phyloP scores from a whole-genome alignment of 2,888 invertebrate genomes.

The Dryomyza anilis region DNA sequence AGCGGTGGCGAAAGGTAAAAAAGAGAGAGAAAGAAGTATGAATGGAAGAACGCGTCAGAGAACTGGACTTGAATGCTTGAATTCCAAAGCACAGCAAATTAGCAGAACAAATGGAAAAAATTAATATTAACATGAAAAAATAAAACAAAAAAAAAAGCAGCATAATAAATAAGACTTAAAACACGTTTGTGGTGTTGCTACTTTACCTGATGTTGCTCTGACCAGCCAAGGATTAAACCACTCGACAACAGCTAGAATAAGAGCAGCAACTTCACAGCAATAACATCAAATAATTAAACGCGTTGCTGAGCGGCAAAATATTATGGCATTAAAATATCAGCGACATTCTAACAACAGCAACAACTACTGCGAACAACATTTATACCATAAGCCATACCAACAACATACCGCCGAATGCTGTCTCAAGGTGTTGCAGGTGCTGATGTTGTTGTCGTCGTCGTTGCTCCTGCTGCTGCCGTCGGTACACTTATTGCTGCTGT shows the following conservation, averaged over 20 bases:
- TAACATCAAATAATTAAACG: conserved; percentile 17
- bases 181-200: too few species aligned
- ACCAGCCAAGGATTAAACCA: conserved; percentile 8
- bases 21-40: background rate
- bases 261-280: background rate
- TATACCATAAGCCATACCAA: background rate
- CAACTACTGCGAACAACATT: background rate
- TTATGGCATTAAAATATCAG: conserved; percentile 17
- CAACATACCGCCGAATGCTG: background rate
- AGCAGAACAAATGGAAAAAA: background rate
- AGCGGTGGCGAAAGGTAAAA: background rate
- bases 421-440: conserved; percentile 16
- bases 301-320: conserved; percentile 11
- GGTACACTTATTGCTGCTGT: too few species aligned
- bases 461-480: background rate
- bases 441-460: background rate
- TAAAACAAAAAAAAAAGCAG: background rate
- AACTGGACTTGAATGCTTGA: too few species aligned
- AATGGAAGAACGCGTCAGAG: background rate
- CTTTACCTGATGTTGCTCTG: background rate
- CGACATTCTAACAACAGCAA: conserved; percentile 1
- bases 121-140: background rate
- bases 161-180: background rate
- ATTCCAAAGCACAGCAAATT: background rate
- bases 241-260: background rate